Evolutionary conservation across 2,113 vertebrate genomes (phyloP), one percentile per base, ranked within the genome.

Genomic region (Cheirogaleus medius): DNA sequence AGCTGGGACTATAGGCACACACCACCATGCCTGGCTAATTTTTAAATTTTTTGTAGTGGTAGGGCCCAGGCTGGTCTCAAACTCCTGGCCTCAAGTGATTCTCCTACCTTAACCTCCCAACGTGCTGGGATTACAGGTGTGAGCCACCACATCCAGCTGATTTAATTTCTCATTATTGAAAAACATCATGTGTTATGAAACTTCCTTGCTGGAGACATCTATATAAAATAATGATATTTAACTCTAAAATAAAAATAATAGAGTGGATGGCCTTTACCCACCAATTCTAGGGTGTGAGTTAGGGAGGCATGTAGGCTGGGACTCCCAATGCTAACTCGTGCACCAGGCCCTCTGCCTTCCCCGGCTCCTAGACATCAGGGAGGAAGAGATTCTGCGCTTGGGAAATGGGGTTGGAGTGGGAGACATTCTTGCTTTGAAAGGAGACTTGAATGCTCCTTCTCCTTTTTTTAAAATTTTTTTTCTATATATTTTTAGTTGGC

Each of bases 371-470:
- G 66, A 29, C 10, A 21, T 42, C 3, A 47, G 25, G 73, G 58
- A 52, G 15, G 37, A 71, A 63, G 14, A 7, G 20, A 34, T 82
- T 82, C 34, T 87, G 76, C 11, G 7, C 39, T 74, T 74, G 56
- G 17, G 42, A 71, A 34, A 8, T 83, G 60, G 87, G 29, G 32
- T 56, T 6, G 8, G 21, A 5, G 47, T 60, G 3, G 17, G 47
- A 80, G 82, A 74, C 5, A 47, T 83, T 93, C 39, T 68, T n/a
- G 39, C n/a, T 90, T 58, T 93, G 90, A 76, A 82, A 84, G 80
- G 44, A 86, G 64, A 60, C 9, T 1, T 52, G 39, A 60, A 44
- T 49, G 73, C 27, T n/a, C n/a, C n/a, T n/a, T n/a, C n/a, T n/a
- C n/a, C n/a, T n/a, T n/a, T n/a, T n/a, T n/a, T n/a, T n/a, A n/a